Evolutionary conservation across 2,797 vertebrate genomes (phyloP).

Genomic region (Trichosurus vulpecula): DNA sequence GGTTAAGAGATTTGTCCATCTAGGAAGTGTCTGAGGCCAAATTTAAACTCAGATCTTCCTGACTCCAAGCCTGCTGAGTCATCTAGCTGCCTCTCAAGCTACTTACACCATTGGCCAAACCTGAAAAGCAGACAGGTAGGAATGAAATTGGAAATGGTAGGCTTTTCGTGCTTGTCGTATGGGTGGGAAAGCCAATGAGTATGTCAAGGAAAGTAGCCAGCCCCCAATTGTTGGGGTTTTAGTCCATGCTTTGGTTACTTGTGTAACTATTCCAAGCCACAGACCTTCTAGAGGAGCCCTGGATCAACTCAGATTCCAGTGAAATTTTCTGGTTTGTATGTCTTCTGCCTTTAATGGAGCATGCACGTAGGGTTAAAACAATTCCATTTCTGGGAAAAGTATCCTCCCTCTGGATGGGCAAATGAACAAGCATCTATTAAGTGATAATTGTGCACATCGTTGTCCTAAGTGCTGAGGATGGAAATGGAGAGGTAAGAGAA

Average conservation of each 20-base stretch:
- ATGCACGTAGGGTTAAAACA: neutral
- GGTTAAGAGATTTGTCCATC: too few relatives aligned
- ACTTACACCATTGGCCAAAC: neutral
- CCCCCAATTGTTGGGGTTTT: neutral
- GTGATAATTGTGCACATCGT: neutral
- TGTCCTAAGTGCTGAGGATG: neutral
- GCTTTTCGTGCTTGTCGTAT: neutral
- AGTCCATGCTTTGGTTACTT: constrained; percentile 13
- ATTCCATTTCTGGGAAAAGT: neutral
- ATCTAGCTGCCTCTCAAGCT: neutral
- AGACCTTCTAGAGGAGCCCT: neutral
- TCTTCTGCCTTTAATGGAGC: rapidly evolving
- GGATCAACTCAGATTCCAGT: neutral
- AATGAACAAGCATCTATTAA: neutral
- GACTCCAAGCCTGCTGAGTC: neutral
- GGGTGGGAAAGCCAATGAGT: constrained; percentile 14
- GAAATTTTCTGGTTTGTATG: neutral
- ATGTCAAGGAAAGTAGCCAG: neutral
- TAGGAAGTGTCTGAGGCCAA: neutral
- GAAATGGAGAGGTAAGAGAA: neutral
- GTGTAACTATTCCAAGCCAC: constrained; percentile 2
- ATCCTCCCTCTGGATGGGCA: neutral
- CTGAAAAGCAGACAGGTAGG: constrained; percentile 1
- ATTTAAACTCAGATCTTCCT: neutral
- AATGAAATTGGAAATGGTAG: neutral